These are phyloP conservation scores for Antheraea mylitta DNA, from an alignment of 1,140 invertebrate species.

Conservation along the genomic window DNA sequence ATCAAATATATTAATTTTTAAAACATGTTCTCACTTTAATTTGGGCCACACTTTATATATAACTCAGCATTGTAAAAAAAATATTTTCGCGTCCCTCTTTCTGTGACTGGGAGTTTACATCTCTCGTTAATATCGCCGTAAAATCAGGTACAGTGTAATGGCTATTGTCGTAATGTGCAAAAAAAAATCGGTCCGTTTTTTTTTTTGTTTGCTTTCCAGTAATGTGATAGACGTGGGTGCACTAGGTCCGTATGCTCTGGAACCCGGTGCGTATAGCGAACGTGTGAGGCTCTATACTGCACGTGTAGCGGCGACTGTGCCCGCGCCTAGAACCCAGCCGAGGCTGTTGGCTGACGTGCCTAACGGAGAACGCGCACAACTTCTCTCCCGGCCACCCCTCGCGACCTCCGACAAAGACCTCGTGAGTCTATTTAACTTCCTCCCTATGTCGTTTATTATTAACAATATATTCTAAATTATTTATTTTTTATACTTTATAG, in stretches of 20 bases:
- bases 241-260: constrained; percentile 60
- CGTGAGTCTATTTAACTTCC: constrained; percentile 33
- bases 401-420: constrained; percentile 46
- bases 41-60: too few relatives aligned
- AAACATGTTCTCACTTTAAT: too few relatives aligned
- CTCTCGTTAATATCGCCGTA: too few relatives aligned
- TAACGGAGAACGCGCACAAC: constrained; percentile 31
- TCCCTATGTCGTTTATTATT: too few relatives aligned
- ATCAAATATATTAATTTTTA: too few relatives aligned
- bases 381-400: constrained; percentile 35
- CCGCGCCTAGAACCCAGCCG: constrained; percentile 31
- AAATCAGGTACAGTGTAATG: too few relatives aligned
- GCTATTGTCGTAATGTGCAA: too few relatives aligned
- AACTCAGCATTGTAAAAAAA: too few relatives aligned
- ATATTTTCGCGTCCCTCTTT: too few relatives aligned
- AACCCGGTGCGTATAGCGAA: constrained; percentile 60
- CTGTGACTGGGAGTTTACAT: too few relatives aligned
- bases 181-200: not conserved
- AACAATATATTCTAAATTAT: too few relatives aligned
- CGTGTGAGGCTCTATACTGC: constrained; percentile 62
- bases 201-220: constrained; percentile 36
- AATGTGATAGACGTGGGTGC: constrained; percentile 73
- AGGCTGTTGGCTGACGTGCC: constrained; percentile 54
- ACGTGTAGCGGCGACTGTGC: constrained; percentile 41
- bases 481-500: too few relatives aligned